These are phyloP conservation scores for Oreochromis aureus DNA, from an alignment of 2,113 vertebrate genomes.

Conservation along the genomic window DNA sequence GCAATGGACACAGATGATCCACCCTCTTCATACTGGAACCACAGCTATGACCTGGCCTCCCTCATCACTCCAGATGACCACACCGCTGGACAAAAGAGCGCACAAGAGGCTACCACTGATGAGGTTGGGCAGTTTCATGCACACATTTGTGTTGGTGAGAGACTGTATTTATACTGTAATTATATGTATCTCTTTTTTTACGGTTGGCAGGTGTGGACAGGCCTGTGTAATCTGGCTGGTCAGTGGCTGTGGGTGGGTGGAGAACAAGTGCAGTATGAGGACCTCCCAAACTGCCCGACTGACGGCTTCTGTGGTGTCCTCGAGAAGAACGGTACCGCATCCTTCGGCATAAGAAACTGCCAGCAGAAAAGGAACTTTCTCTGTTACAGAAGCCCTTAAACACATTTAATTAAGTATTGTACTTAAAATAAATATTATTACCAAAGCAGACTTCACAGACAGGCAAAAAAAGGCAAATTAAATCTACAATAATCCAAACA, in stretches of 20 bases:
- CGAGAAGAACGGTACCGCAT: background rate
- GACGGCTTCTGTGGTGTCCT: background rate
- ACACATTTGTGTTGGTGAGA: background rate
- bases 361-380: background rate
- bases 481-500: background rate
- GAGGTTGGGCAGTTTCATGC: background rate
- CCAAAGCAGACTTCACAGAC: background rate
- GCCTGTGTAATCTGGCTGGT: background rate
- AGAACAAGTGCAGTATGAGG: background rate
- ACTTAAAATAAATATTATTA: background rate
- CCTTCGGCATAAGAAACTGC: background rate
- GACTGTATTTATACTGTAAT: background rate
- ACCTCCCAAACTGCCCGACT: background rate
- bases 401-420: background rate
- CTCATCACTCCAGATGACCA: background rate
- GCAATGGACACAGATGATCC: background rate
- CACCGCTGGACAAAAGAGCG: background rate
- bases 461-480: background rate
- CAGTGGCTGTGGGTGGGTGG: background rate
- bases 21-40: background rate
- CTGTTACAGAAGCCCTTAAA: background rate
- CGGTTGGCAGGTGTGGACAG: background rate
- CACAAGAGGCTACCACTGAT: rapidly evolving
- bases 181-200: background rate
- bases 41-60: background rate